Conservation (phyloP, 2,888 invertebrate species). For the Polydrusus cervinus region DNA sequence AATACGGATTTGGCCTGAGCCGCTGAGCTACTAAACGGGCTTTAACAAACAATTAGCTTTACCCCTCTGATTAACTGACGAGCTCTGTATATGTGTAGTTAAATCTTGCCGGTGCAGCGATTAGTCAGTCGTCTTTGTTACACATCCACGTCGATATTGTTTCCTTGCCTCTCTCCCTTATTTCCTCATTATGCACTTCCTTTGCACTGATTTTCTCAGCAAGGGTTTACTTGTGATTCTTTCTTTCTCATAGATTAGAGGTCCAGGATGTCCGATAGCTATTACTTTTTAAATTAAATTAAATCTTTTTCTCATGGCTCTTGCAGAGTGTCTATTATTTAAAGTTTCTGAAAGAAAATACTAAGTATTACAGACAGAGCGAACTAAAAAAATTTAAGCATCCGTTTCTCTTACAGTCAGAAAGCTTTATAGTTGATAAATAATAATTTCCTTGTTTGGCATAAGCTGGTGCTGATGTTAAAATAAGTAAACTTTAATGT, state of each 20-base stretch:
- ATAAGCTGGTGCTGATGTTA: too few relatives aligned
- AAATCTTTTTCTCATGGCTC: slow-evolving; percentile 23
- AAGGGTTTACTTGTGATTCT: slow-evolving; percentile 67
- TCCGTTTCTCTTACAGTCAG: too few relatives aligned
- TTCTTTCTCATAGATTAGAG: slow-evolving; percentile 66
- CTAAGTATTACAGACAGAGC: not conserved
- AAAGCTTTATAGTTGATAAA: too few relatives aligned
- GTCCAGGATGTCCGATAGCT: slow-evolving; percentile 46
- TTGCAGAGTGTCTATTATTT: not conserved
- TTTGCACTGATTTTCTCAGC: slow-evolving; percentile 67
- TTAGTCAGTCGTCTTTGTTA: slow-evolving; percentile 54
- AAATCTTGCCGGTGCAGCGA: slow-evolving; percentile 49
- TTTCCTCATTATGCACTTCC: slow-evolving; percentile 70
- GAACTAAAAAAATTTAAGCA: too few relatives aligned
- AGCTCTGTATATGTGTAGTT: slow-evolving; percentile 44
- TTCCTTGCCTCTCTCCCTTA: slow-evolving; percentile 60
- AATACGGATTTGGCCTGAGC: slow-evolving; percentile 41
- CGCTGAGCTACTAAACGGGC: slow-evolving; percentile 38
- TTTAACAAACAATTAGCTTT: slow-evolving; percentile 47
- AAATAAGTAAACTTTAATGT: too few relatives aligned
- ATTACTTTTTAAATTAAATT: slow-evolving; percentile 46
- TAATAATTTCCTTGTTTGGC: too few relatives aligned
- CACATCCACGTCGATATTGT: slow-evolving; percentile 50
- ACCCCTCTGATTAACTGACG: slow-evolving; percentile 46
- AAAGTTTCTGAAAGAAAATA: not conserved